Evolutionary conservation across 2,888 invertebrate species (phyloP).

Genomic region (Eudasyphora cyanicolor): DNA sequence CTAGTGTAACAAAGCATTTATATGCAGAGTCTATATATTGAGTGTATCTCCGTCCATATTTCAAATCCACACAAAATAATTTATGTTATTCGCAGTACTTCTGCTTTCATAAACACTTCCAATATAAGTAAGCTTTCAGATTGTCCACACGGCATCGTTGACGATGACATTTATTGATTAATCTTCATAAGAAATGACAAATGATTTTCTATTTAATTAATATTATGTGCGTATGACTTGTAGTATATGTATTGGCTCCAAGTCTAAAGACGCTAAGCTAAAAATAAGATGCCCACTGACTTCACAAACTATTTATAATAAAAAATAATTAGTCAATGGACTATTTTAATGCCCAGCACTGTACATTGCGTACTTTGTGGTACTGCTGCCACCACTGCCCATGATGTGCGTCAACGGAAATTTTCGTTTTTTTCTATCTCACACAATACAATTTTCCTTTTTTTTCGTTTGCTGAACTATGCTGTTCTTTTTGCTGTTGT

Average conservation of each 20-base stretch:
- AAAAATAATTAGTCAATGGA: neutral
- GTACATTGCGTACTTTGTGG: slow-evolving; percentile 40
- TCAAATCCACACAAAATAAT: too few relatives aligned
- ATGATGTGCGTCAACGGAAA: slow-evolving; percentile 75
- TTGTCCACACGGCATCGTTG: too few relatives aligned
- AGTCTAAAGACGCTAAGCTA: slow-evolving; percentile 65
- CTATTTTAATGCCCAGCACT: slow-evolving; percentile 58
- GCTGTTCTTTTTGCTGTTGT: slow-evolving; percentile 34
- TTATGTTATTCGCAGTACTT: too few relatives aligned
- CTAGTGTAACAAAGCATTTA: too few relatives aligned
- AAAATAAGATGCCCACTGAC: slow-evolving; percentile 52
- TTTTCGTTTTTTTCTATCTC: slow-evolving; percentile 59
- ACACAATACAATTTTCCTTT: slow-evolving; percentile 30
- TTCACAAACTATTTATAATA: neutral
- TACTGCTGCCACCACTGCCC: slow-evolving; percentile 10
- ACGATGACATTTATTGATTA: too few relatives aligned
- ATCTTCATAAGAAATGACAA: too few relatives aligned
- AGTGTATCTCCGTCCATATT: too few relatives aligned
- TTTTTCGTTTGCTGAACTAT: too few relatives aligned
- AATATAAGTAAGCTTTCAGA: too few relatives aligned
- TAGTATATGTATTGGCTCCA: slow-evolving; percentile 48
- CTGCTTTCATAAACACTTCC: too few relatives aligned
- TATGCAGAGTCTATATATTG: too few relatives aligned
- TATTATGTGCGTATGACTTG: neutral
- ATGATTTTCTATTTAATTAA: neutral